Percentiles rank a stretch among this genome's conserved stretches.
Conservation (phyloP, 2,888 invertebrate genomes). For the Orthosia incerta region DNA sequence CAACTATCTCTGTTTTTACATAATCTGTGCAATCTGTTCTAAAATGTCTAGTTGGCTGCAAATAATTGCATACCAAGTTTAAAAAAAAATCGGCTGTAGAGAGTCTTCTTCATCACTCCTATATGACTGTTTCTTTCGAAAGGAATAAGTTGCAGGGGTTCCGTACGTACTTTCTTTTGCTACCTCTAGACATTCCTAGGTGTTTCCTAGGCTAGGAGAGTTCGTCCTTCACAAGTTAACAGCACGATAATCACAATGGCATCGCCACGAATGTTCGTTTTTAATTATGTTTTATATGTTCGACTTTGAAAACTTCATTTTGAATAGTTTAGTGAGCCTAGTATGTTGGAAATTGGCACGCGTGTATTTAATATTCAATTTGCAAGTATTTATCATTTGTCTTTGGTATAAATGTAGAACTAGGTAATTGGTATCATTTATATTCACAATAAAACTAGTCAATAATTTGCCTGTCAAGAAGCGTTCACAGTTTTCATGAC, state of each 20-base stretch:
- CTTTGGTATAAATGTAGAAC: background rate
- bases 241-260: slow-evolving; percentile 61
- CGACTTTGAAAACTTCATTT: slow-evolving; percentile 64
- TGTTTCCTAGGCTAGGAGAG: slow-evolving; percentile 72
- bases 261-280: slow-evolving; percentile 64
- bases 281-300: slow-evolving; percentile 65
- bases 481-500: background rate
- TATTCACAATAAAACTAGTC: background rate
- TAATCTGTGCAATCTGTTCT: slow-evolving; percentile 11
- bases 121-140: background rate
- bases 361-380: slow-evolving; percentile 39
- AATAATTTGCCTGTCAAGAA: slow-evolving; percentile 11
- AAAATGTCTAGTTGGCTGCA: background rate
- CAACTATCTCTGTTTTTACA: slow-evolving; percentile 21
- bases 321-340: slow-evolving; percentile 19
- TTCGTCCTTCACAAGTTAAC: slow-evolving; percentile 82
- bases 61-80: background rate
- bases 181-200: slow-evolving; percentile 63
- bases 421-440: slow-evolving; percentile 23
- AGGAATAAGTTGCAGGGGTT: no score
- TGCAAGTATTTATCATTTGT: slow-evolving; percentile 3
- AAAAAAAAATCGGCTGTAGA: background rate
- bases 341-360: slow-evolving; percentile 5
- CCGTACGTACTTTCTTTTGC: slow-evolving; percentile 20
- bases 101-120: background rate